These are phyloP conservation scores for Vidua chalybeata DNA, from an alignment of 2,113 vertebrate genomes.

Conservation along the genomic window DNA sequence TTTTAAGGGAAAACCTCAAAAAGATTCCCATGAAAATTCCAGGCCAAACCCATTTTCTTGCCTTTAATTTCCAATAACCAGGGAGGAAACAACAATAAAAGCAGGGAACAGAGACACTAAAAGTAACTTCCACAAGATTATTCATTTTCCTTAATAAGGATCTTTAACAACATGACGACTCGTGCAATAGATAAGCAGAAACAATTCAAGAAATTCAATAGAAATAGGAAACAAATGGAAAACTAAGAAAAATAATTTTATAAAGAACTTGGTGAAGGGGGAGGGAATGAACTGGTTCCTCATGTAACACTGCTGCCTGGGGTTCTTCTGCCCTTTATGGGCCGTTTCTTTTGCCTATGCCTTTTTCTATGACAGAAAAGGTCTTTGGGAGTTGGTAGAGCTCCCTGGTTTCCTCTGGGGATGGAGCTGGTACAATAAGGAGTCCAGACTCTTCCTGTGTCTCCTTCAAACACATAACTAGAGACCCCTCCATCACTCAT, in stretches of 20 bases:
- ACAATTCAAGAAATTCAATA: conserved; percentile 5
- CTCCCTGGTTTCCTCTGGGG: neutral
- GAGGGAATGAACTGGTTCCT: neutral
- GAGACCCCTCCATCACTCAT: neutral
- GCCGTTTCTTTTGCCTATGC: neutral
- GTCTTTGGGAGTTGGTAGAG: neutral
- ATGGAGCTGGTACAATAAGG: neutral
- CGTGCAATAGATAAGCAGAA: conserved; percentile 21
- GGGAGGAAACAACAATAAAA: neutral
- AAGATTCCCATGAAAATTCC: conserved; percentile 1
- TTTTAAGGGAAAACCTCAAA: conserved; percentile 26
- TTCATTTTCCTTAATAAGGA: neutral
- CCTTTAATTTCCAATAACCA: conserved; percentile 19
- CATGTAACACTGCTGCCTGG: fast-evolving
- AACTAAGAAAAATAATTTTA: neutral
- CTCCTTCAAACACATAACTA: neutral
- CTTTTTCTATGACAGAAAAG: neutral
- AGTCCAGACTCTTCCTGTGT: neutral
- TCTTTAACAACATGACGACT: neutral
- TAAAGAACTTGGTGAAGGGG: neutral
- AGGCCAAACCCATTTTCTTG: neutral
- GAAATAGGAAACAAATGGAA: neutral
- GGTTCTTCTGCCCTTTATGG: neutral
- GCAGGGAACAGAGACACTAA: neutral
- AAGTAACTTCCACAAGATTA: conserved; percentile 11